Percentiles rank a stretch among this genome's conserved stretches.
Conservation (phyloP, 2,797 vertebrate species). For the Borostomias antarcticus region DNA sequence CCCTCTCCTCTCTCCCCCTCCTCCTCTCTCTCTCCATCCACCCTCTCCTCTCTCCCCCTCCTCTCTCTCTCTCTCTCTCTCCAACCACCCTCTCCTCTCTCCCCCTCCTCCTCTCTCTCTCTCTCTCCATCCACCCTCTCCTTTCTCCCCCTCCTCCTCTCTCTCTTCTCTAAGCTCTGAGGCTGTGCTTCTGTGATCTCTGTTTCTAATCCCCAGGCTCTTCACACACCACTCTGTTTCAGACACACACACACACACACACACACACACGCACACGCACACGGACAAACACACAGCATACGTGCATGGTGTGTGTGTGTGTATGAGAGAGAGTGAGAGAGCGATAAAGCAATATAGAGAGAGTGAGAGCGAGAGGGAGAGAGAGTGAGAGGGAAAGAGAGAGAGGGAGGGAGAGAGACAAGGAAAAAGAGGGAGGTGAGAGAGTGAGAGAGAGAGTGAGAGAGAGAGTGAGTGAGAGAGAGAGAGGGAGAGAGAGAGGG, state of each 20-base stretch:
- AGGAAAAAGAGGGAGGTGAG: background rate
- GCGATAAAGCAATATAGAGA: background rate
- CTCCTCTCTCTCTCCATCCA: too few relatives aligned
- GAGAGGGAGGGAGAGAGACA: background rate
- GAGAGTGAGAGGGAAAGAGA: conserved; percentile 3
- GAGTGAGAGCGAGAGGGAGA: background rate
- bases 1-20: background rate
- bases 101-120: background rate
- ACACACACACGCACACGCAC: background rate
- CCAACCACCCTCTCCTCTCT: conserved; percentile 1
- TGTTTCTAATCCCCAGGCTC: conserved; percentile 41
- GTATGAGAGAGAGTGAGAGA: background rate
- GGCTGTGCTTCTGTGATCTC: conserved; percentile 26
- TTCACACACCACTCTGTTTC: too few relatives aligned
- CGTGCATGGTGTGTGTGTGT: background rate
- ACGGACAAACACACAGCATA: background rate
- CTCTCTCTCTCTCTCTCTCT: background rate
- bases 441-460: background rate
- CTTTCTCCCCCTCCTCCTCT: background rate
- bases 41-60: too few relatives aligned
- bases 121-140: background rate
- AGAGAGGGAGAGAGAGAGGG: conserved; percentile 29
- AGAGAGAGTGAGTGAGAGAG: conserved; percentile 9
- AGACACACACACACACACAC: conserved; percentile 38
- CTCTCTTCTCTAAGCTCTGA: conserved; percentile 22